Base-by-base conservation (phyloP, 2,797 vertebrate species). In the Coreius guichenoti region DNA sequence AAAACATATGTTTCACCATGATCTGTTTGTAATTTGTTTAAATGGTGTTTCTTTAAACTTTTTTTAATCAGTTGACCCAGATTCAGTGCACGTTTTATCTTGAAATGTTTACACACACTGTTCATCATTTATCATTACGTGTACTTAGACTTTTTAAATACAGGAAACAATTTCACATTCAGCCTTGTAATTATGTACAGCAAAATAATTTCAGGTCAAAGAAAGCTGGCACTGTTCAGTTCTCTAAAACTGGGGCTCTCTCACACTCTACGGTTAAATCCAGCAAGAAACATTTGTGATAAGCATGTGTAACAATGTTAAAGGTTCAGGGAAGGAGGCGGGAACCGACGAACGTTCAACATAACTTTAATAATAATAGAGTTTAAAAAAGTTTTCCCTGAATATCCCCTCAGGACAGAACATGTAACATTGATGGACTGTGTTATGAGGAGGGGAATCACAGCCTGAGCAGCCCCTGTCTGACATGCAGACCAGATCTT, bases 381-480 rank as follows among this genome's bases (percentile, higher is more conserved):
- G 31, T 31, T 43, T 43, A 8, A 8, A 1, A 39, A 58, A 82
- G 61, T 81, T 33, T 33, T 70, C 3, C n/a, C n/a, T 73, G 12
- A 39, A 83, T 49, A 6, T 51, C 54, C 75, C 84, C 91, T 47
- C 93, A 99, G 97, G 96, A 97, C 90, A 96, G 96, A 91, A 94
- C 94, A 0, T 99, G 98, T 93, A 95, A 92, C 90, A 97, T 98
- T 39, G 93, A 96, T 83, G 95, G 96, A 8, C 54, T 94, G 65
- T 99, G 97, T 92, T 97, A 97, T 39, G 90, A 82, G 49, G 96
- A 97, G 86, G 96, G 95, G 2, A 95, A 96, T 84, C 90, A 87
- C 90, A 96, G 94, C 91, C 96, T 96, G 87, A 93, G 88, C 90
- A 97, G 93, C 83, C 93, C 96, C 29, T 99, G 97, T 90, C 93